Base-by-base conservation (phyloP, 92 coral and sea anemone species). In the Porites rus region DNA sequence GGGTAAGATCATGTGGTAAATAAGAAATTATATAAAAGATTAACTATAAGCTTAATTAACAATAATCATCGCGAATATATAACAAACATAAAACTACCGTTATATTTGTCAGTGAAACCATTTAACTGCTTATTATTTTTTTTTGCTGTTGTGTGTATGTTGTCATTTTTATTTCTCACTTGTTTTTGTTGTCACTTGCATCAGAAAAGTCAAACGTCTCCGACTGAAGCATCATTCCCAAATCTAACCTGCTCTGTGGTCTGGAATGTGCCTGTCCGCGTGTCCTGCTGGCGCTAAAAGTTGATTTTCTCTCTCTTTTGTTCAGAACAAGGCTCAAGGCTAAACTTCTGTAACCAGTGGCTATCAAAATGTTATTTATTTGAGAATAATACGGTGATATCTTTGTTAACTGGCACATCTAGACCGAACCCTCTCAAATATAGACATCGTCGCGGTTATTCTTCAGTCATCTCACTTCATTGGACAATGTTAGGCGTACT, bases 171-270 rank as follows among this genome's bases (percentile, higher is more conserved):
- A 50, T 53, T 73, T 83, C 79, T 83, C 71, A 22, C 63, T 51
- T 73, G 8, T 71, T 83, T 83, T 83, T 51, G 28, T 69, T 78
- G 46, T 74, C 63, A 51, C 63, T 62, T 25, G 43, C 79, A 73
- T 65, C 73, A 72, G 87, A 43, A 72, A 83, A 63, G 51, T 72
- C 52, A 62, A 72, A 2, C 74, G 80, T 63, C 80, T 63, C 64
- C 64, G 43, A 20, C 68, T 25, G 38, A 22, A 13, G 69, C 63
- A 74, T 71, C 21, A 76, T 13, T 83, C n/a, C 64, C 50, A 80
- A 83, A 10, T 63, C 72, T 64, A 72, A 13, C 65, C 46, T 38
- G 46, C 6, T 3, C 46, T 38, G 46, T 52, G 65, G 13, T 14
- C 24, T 67, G 66, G 52, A 54, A 43, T 21, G 67, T 14, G 21